Percentiles rank a stretch among this genome's conserved stretches.
Evolutionary conservation across 2,888 invertebrate species (phyloP).

Genomic region (Lithophane socia): DNA sequence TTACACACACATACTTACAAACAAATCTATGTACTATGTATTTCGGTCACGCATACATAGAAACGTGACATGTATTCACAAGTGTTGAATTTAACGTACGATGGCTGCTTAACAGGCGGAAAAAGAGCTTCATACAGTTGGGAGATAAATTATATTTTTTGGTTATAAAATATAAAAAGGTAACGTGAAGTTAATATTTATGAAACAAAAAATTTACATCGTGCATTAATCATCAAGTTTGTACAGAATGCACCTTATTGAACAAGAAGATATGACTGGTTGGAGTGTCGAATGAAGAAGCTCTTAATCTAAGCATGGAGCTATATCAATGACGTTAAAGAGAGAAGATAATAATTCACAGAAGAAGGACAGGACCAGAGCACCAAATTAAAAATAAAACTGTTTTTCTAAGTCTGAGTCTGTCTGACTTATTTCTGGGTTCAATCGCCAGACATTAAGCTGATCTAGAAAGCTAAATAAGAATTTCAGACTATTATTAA

Average conservation of each 20-base stretch:
- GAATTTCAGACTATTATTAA: not conserved
- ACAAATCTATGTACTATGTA: constrained; percentile 18
- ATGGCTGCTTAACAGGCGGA: constrained; percentile 24
- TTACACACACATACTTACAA: constrained; percentile 26
- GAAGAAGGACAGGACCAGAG: not conserved
- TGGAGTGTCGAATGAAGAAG: not conserved
- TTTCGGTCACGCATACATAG: constrained; percentile 29
- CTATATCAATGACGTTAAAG: not conserved
- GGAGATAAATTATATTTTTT: constrained; percentile 37
- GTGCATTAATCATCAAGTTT: constrained; percentile 1
- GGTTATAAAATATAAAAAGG: constrained; percentile 27
- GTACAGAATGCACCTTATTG: not conserved
- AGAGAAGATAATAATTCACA: not conserved
- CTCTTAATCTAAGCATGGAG: not conserved
- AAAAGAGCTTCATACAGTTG: constrained; percentile 16
- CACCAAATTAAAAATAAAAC: not conserved
- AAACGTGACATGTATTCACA: constrained; percentile 44
- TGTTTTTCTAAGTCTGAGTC: too few species aligned
- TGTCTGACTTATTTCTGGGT: too few species aligned
- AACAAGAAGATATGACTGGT: not conserved
- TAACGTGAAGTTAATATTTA: constrained; percentile 39
- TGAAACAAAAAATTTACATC: not conserved
- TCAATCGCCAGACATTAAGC: not conserved
- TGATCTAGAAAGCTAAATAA: not conserved
- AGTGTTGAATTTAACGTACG: constrained; percentile 10